phyloP scores from a whole-genome alignment of 1,140 invertebrate genomes.

The Drosophila prosaltans region DNA sequence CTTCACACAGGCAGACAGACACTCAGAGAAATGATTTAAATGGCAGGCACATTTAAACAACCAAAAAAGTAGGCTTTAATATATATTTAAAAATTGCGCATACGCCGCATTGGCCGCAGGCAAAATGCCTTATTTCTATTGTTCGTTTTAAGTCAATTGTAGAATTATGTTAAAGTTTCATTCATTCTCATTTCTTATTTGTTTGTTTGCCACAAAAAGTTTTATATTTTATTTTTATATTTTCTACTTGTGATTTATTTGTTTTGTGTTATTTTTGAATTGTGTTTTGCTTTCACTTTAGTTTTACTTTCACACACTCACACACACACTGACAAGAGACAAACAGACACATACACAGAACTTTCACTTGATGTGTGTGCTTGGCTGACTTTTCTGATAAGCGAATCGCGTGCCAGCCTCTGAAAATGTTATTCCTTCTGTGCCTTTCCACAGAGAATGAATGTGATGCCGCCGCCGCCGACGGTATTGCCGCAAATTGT shows the following conservation, averaged over 20 bases:
- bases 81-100: constrained; percentile 37
- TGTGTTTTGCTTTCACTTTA: constrained; percentile 65
- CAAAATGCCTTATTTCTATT: constrained; percentile 19
- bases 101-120: constrained; percentile 35
- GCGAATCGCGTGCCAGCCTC: constrained; percentile 53
- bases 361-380: constrained; percentile 40
- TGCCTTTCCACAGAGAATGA: constrained; percentile 2
- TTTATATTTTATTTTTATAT: constrained; percentile 51
- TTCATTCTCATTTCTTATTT: constrained; percentile 37
- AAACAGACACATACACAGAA: constrained; percentile 26
- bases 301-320: constrained; percentile 37
- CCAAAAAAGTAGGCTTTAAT: constrained; percentile 72
- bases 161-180: constrained; percentile 25
- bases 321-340: constrained; percentile 24
- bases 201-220: constrained; percentile 38
- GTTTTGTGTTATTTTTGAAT: constrained; percentile 53
- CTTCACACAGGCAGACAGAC: constrained; percentile 23
- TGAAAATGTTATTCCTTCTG: constrained; percentile 12
- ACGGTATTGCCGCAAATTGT: constrained; percentile 15
- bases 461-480: not conserved
- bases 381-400: constrained; percentile 60
- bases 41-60: constrained; percentile 35
- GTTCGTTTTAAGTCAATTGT: constrained; percentile 18
- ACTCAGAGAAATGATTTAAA: constrained; percentile 35
- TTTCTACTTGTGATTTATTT: constrained; percentile 63